Evolutionary conservation across 2,888 invertebrate species (phyloP).

Genomic region (Dusona sp.): DNA sequence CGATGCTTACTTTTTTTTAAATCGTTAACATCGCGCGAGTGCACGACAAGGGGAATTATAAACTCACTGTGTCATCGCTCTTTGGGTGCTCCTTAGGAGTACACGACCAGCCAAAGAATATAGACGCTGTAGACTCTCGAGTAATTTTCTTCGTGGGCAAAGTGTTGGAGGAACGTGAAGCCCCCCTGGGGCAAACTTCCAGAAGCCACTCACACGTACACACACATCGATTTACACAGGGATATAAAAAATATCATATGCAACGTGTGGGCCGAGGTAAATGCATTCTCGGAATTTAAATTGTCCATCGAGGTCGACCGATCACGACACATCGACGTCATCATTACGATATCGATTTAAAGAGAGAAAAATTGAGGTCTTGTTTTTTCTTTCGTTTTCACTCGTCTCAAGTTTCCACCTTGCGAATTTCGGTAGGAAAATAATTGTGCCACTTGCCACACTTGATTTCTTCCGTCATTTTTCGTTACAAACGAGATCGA

Average conservation of each 20-base stretch:
- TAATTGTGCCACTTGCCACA: not conserved
- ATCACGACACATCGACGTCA: conserved; percentile 44
- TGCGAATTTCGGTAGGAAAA: not conserved
- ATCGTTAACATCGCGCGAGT: not conserved
- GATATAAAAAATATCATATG: not conserved
- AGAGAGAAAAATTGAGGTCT: conserved; percentile 4
- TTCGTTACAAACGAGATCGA: not conserved
- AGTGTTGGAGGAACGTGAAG: conserved; percentile 29
- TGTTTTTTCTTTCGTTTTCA: not conserved
- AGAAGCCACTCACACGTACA: conserved; percentile 23
- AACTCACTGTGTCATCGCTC: conserved; percentile 51
- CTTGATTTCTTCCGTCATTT: not conserved
- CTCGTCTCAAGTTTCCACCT: not conserved
- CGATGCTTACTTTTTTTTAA: not conserved
- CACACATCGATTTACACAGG: conserved; percentile 9
- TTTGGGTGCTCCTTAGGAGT: conserved; percentile 34
- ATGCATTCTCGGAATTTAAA: conserved; percentile 64
- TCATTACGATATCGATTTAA: conserved; percentile 7
- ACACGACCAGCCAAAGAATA: not conserved
- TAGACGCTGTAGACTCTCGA: not conserved
- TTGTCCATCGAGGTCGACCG: conserved; percentile 56
- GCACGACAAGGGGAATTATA: conserved; percentile 19
- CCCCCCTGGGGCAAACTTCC: conserved; percentile 23
- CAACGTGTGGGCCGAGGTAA: conserved; percentile 55
- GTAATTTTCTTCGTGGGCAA: not conserved